phyloP scores from a whole-genome alignment of 2,113 vertebrate species.

The human region DNA sequence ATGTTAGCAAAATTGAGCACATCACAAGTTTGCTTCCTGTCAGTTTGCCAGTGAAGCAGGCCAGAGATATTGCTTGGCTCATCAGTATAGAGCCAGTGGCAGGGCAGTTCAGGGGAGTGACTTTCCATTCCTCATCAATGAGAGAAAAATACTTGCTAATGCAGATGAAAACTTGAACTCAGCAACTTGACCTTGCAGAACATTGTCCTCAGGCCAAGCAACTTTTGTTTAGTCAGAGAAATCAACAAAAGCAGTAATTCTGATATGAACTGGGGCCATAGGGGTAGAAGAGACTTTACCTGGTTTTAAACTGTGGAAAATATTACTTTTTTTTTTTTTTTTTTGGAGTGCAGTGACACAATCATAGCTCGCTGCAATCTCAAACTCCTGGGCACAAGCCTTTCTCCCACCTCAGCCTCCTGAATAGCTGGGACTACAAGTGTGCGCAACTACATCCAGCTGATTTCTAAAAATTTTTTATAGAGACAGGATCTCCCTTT shows the following conservation, averaged over 20 bases:
- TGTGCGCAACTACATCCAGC: no score
- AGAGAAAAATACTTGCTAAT: conserved; percentile 65
- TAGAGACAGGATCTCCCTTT: no score
- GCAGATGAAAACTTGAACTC: conserved; percentile 71
- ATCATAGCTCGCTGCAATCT: no score
- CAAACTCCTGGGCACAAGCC: no score
- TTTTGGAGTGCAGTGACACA: no score
- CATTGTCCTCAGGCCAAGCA: conserved; percentile 13
- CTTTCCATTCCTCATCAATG: conserved; percentile 76
- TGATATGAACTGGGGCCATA: background rate
- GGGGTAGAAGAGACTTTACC: background rate
- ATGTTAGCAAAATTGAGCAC: conserved; percentile 73
- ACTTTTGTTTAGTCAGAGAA: conserved; percentile 61
- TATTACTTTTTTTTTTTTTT: background rate
- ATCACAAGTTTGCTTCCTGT: conserved; percentile 72
- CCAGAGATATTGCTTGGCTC: conserved; percentile 64
- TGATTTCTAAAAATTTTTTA: no score
- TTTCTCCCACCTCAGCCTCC: no score
- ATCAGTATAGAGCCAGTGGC: conserved; percentile 61
- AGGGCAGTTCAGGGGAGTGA: conserved; percentile 40
- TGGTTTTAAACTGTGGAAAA: conserved; percentile 32
- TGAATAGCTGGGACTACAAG: no score
- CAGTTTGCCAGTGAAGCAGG: background rate
- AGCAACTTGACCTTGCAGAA: conserved; percentile 52
- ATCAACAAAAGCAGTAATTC: background rate